phyloP scores from a whole-genome alignment of 2,113 vertebrate genomes.

The Scalopus aquaticus region DNA sequence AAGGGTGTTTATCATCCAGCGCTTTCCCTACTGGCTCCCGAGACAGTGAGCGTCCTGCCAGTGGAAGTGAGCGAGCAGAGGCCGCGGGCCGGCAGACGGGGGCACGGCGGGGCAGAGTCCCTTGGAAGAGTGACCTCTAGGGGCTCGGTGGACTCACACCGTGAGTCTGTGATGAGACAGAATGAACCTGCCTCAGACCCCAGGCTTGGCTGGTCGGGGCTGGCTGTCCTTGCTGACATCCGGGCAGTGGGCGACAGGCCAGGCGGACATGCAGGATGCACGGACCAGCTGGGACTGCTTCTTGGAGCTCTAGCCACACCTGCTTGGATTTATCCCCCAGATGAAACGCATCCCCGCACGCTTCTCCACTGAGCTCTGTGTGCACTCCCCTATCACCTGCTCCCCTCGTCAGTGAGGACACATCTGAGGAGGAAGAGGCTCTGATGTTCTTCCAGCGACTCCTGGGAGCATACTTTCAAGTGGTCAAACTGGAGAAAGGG shows the following conservation, averaged over 20 bases:
- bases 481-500: not conserved
- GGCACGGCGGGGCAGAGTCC: not conserved
- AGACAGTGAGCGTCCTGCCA: not conserved
- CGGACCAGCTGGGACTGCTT: not conserved
- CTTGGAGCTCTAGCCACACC: not conserved
- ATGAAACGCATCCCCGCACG: not conserved
- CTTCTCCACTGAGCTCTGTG: not conserved
- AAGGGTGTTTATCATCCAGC: not conserved
- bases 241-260: not conserved
- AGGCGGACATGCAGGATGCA: not conserved
- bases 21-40: not conserved
- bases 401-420: not conserved
- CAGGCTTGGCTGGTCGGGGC: too few relatives aligned
- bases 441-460: not conserved
- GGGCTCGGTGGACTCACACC: not conserved
- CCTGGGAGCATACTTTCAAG: not conserved
- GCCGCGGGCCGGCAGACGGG: not conserved
- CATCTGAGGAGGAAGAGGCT: not conserved
- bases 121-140: not conserved
- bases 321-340: not conserved
- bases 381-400: fast-evolving
- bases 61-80: not conserved
- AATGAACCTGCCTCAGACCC: too few relatives aligned
- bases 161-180: too few relatives aligned
- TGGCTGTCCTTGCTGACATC: not conserved